Conservation (phyloP, 2,113 vertebrate genomes). For the Peromyscus polionotus region DNA sequence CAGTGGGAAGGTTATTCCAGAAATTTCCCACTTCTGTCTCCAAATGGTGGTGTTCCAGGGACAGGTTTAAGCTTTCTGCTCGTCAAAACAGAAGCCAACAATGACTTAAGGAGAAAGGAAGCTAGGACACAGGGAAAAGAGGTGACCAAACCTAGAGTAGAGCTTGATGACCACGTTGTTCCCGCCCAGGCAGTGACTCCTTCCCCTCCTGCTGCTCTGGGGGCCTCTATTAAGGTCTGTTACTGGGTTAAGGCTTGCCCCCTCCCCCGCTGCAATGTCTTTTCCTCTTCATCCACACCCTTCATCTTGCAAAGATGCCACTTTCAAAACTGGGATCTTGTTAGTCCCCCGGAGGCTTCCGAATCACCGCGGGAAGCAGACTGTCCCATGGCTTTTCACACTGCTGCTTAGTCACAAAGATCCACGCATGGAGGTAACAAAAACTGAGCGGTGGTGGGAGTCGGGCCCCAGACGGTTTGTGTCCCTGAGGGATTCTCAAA, state of each 20-base stretch:
- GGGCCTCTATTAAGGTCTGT: background rate
- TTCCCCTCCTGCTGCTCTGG: background rate
- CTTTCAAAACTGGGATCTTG: background rate
- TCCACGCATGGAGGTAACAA: slow-evolving; percentile 1
- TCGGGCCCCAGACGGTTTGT: background rate
- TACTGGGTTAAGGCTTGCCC: background rate
- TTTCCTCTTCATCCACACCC: background rate
- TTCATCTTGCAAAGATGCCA: background rate
- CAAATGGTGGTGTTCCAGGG: background rate
- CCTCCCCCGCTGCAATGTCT: background rate
- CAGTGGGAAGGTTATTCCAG: slow-evolving; percentile 16
- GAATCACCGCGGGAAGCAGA: background rate
- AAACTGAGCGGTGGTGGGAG: background rate
- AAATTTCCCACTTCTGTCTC: slow-evolving; percentile 45
- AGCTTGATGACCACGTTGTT: background rate
- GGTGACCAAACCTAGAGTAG: background rate
- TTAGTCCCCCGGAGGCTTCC: background rate
- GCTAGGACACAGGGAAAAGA: slow-evolving; percentile 13
- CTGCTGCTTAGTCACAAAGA: slow-evolving; percentile 28
- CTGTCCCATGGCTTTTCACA: slow-evolving; percentile 16
- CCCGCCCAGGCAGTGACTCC: background rate
- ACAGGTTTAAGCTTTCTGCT: slow-evolving; percentile 51
- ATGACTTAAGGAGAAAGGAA: slow-evolving; percentile 51
- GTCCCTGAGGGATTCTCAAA: background rate
- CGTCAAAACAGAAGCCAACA: slow-evolving; percentile 61